Percentiles rank a stretch among this genome's conserved stretches.
Evolutionary conservation across 2,888 invertebrate genomes (phyloP).

Genomic region (Melieria crassipennis): DNA sequence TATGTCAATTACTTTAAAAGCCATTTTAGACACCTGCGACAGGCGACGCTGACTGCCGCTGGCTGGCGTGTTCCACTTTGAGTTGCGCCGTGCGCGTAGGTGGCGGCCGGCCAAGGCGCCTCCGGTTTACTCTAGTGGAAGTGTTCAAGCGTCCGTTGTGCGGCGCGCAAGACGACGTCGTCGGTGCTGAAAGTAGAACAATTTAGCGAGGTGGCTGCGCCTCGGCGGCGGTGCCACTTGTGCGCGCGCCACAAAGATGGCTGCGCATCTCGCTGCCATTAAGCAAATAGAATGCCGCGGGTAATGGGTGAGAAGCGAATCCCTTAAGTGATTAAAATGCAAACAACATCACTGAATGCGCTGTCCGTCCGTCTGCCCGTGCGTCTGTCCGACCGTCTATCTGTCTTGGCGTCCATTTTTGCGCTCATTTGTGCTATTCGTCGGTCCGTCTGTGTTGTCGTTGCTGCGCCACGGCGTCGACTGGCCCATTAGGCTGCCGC

Average conservation of each 20-base stretch:
- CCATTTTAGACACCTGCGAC: constrained; percentile 38
- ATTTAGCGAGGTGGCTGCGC: not conserved
- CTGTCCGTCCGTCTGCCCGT: too few relatives aligned
- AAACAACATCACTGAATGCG: constrained; percentile 49
- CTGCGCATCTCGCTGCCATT: constrained; percentile 53
- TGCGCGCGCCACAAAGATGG: not conserved
- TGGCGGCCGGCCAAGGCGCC: constrained; percentile 19
- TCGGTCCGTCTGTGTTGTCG: too few relatives aligned
- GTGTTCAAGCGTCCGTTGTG: constrained; percentile 45
- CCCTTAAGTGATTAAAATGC: constrained; percentile 60
- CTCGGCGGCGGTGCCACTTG: not conserved
- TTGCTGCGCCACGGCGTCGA: not conserved
- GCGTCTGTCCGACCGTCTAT: not conserved
- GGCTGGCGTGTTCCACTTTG: not conserved
- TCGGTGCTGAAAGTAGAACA: constrained; percentile 25
- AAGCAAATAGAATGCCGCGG: constrained; percentile 53
- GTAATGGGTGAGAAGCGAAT: constrained; percentile 35
- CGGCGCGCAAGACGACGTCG: constrained; percentile 20
- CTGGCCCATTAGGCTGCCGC: not conserved
- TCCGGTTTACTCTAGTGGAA: constrained; percentile 47
- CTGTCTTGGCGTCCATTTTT: constrained; percentile 2
- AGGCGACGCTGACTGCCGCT: constrained; percentile 2
- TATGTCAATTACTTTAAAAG: constrained; percentile 50
- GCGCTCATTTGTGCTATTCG: constrained; percentile 18
- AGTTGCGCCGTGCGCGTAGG: too few relatives aligned